Base-by-base conservation (phyloP, 2,113 vertebrate genomes). In the Cochlearius cochlearius region DNA sequence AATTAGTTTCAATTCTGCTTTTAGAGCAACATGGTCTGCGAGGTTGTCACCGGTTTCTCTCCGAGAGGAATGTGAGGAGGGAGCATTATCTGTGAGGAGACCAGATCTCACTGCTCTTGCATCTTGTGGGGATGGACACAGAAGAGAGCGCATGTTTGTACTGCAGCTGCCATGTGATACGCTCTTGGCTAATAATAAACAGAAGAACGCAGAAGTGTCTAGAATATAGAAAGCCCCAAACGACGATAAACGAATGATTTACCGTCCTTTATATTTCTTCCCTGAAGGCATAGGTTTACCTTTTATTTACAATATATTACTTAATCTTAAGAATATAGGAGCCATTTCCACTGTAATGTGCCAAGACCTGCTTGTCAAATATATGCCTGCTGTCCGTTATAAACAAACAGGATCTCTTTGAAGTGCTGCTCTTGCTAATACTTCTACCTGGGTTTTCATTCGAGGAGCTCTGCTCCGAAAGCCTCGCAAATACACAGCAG, bases 1-100 rank as follows among this genome's bases (percentile, higher is more conserved):
- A 77, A 30, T 69, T 82, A 73, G 39, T 96, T 97, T 96, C 84
- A 84, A 23, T 96, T 96, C 83, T 87, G 74, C 60, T 49, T 92
- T 84, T 62, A 60, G 78, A 78, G 38, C 76, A 67, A 0, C 39
- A 7, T 1, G 3, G 29, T 41, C 64, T 75, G 62, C 5, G 29
- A 68, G 34, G 4, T 8, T 88, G 88, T 68, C 85, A 30, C 32
- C 27, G 23, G 22, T 56, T 81, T 90, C 34, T 41, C 56, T 79
- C 78, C 23, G 49, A n/a, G 64, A 39, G 23, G 36, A 72, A 39
- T 59, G 29, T 34, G 77, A 92, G 86, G 56, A 89, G 58, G 30
- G 86, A 91, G 49, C 56, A 11, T 17, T 32, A 22, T 49, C 41
- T 63, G 7, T 17, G 56, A 63, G 88, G 55, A 94, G 72, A 21